Evolutionary conservation across 2,797 vertebrate species (phyloP).

Genomic region (Carcharodon carcharias): DNA sequence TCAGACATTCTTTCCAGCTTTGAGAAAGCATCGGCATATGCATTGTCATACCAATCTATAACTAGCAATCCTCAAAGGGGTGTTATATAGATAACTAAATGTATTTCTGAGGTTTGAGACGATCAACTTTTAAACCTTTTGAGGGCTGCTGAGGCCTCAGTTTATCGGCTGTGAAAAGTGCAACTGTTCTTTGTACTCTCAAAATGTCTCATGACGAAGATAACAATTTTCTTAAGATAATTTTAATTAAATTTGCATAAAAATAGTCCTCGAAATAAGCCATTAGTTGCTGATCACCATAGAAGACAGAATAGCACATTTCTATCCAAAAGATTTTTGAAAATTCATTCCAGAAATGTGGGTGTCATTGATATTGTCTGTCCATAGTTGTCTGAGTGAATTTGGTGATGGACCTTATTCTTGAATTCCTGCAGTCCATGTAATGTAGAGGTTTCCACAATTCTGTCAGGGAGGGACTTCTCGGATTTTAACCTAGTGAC

Average conservation of each 20-base stretch:
- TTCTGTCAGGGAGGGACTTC: neutral
- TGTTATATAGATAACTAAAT: too few relatives aligned
- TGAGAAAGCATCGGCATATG: neutral
- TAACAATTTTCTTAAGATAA: neutral
- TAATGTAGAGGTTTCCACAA: neutral
- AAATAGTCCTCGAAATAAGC: neutral
- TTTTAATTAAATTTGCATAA: neutral
- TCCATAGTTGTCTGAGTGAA: neutral
- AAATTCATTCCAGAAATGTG: neutral
- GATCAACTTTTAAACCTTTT: neutral
- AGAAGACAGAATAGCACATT: neutral
- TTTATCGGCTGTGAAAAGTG: neutral
- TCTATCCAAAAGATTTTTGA: neutral
- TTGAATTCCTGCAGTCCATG: neutral
- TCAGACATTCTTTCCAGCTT: neutral
- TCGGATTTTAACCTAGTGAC: neutral
- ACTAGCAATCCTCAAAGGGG: neutral
- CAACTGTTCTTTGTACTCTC: neutral
- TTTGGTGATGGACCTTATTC: neutral
- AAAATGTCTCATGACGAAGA: neutral
- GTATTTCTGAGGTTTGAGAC: neutral
- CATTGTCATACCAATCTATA: neutral
- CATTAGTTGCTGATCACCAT: neutral
- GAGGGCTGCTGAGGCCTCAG: neutral
- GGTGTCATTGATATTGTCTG: neutral